phyloP scores from a whole-genome alignment of 92 coral and sea anemone genomes.

The Actinostola sp. region DNA sequence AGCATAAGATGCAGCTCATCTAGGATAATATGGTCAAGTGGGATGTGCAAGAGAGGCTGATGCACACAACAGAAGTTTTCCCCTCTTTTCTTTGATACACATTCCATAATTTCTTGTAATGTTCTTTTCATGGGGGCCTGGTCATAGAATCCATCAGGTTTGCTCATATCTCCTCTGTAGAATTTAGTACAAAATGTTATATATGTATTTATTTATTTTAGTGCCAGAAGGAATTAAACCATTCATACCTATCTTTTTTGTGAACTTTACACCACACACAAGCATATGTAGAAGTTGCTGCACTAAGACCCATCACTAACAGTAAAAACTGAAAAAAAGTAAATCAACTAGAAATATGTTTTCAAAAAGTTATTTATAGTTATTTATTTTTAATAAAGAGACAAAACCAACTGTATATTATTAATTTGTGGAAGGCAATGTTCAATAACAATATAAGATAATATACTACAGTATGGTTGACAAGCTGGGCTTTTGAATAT shows the following conservation, averaged over 20 bases:
- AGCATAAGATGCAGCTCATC: slow-evolving; percentile 39
- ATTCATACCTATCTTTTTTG: slow-evolving; percentile 50
- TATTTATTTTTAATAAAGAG: too few species aligned
- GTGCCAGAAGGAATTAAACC: background rate
- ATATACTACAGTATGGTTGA: too few species aligned
- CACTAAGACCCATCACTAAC: slow-evolving; percentile 44
- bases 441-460: background rate
- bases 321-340: slow-evolving; percentile 25
- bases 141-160: background rate
- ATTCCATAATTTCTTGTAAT: slow-evolving; percentile 1
- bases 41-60: slow-evolving; percentile 11
- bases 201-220: background rate
- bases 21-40: slow-evolving; percentile 11
- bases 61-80: slow-evolving; percentile 22
- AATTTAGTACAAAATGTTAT: background rate
- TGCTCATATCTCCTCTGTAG: slow-evolving; percentile 25
- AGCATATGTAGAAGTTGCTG: slow-evolving; percentile 49
- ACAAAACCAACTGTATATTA: too few species aligned
- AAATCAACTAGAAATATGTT: background rate
- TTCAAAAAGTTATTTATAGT: too few species aligned
- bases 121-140: slow-evolving; percentile 8
- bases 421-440: too few species aligned
- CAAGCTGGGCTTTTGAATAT: too few species aligned
- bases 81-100: background rate
- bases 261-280: slow-evolving; percentile 55